phyloP scores from a whole-genome alignment of 2,113 vertebrate species.

The Heliornis fulica region DNA sequence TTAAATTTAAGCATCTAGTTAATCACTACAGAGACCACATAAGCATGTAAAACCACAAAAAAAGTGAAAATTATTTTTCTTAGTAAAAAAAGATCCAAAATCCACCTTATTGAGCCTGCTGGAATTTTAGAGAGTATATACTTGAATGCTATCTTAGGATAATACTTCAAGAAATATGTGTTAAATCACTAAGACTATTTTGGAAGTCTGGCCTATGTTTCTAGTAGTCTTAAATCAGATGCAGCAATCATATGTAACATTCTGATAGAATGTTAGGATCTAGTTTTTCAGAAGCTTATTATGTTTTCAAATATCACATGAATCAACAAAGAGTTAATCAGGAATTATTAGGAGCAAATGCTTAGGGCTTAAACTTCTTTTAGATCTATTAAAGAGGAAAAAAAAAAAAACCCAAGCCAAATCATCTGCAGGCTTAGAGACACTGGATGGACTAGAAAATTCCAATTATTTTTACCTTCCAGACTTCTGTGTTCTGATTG shows the following conservation, averaged over 20 bases:
- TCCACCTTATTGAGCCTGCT: rapidly evolving
- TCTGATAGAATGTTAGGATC: background rate
- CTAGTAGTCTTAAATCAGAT: background rate
- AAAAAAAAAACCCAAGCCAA: background rate
- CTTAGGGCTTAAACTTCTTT: background rate
- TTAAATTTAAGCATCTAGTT: background rate
- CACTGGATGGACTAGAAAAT: background rate
- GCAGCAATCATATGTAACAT: background rate
- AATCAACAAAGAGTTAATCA: background rate
- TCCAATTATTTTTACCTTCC: background rate
- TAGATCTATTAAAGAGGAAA: background rate
- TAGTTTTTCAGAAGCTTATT: background rate
- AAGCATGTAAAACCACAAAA: background rate
- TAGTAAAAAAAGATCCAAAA: background rate
- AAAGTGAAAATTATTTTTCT: background rate
- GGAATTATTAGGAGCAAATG: background rate
- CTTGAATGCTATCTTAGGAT: background rate
- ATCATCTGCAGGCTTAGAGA: background rate
- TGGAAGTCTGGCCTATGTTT: background rate
- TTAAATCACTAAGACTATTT: background rate
- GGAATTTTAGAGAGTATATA: background rate
- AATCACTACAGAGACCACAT: background rate
- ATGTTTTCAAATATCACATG: background rate
- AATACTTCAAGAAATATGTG: background rate
- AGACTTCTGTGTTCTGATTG: background rate